Evolutionary conservation across 2,797 vertebrate species (phyloP).

Genomic region (Premnoplex brunnescens): DNA sequence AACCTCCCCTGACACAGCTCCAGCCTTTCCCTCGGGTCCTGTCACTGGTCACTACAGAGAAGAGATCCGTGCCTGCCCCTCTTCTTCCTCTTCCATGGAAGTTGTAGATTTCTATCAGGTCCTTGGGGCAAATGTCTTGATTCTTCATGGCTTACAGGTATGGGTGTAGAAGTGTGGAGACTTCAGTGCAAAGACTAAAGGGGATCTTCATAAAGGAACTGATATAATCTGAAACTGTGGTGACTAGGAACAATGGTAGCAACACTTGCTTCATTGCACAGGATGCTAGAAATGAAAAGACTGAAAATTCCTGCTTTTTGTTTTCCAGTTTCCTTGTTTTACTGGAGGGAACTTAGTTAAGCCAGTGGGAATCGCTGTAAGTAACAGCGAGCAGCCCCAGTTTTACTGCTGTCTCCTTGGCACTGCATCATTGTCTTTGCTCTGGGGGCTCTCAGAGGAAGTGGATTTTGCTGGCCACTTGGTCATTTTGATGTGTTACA

Average conservation of each 20-base stretch:
- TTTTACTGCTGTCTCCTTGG: neutral
- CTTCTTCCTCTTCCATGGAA: neutral
- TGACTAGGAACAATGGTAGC: neutral
- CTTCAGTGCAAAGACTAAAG: neutral
- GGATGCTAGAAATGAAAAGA: neutral
- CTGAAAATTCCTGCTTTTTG: neutral
- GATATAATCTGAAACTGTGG: neutral
- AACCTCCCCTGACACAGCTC: neutral
- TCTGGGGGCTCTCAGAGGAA: neutral
- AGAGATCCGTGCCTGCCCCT: neutral
- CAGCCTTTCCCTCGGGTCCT: fast-evolving
- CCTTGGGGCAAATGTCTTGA: neutral
- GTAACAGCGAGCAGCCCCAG: neutral
- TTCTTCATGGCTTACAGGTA: neutral
- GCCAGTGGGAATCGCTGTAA: neutral
- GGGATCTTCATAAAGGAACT: neutral
- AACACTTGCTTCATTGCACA: neutral
- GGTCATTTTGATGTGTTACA: neutral
- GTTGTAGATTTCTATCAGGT: neutral
- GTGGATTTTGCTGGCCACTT: neutral
- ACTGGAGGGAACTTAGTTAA: neutral
- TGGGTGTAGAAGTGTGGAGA: neutral
- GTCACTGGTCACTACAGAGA: neutral
- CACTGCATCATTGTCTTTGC: neutral
- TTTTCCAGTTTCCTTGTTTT: neutral